Evolutionary conservation across 2,888 invertebrate genomes (phyloP).

Genomic region (Zonitis immaculata): DNA sequence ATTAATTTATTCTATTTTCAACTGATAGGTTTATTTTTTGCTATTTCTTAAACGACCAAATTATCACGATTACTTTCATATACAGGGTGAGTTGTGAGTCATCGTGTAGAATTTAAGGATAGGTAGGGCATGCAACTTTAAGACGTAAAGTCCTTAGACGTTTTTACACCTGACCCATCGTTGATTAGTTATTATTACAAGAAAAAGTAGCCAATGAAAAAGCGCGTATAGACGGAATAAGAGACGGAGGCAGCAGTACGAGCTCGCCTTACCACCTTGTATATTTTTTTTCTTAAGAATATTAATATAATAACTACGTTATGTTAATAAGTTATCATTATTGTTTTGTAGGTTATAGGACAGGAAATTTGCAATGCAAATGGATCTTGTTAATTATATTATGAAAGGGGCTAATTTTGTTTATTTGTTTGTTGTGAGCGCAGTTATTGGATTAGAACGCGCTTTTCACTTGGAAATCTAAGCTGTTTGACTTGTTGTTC

Average conservation of each 20-base stretch:
- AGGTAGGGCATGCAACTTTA: too few species aligned
- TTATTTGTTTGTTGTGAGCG: constrained; percentile 17
- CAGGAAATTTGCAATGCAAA: constrained; percentile 17
- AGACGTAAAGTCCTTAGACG: too few species aligned
- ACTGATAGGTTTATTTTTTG: background rate
- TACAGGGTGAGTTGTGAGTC: too few species aligned
- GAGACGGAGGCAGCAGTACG: too few species aligned
- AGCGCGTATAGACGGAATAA: too few species aligned
- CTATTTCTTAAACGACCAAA: background rate
- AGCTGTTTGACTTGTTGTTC: background rate
- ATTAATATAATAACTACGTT: constrained; percentile 5
- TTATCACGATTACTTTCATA: background rate
- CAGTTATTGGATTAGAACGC: constrained; percentile 14
- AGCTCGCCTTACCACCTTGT: too few species aligned
- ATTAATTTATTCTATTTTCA: too few species aligned
- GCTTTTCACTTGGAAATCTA: constrained; percentile 10
- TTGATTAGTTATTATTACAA: too few species aligned
- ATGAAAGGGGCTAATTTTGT: constrained; percentile 18
- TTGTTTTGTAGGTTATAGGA: constrained; percentile 8
- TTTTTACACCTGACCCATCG: too few species aligned
- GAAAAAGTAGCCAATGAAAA: too few species aligned
- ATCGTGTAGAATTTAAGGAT: too few species aligned
- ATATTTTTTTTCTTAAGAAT: background rate
- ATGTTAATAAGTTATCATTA: too few species aligned
- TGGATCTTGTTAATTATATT: constrained; percentile 16